Percentiles rank a stretch among this genome's conserved stretches.
Conservation (phyloP, 1,140 invertebrate genomes). For the Papilio dardanus region DNA sequence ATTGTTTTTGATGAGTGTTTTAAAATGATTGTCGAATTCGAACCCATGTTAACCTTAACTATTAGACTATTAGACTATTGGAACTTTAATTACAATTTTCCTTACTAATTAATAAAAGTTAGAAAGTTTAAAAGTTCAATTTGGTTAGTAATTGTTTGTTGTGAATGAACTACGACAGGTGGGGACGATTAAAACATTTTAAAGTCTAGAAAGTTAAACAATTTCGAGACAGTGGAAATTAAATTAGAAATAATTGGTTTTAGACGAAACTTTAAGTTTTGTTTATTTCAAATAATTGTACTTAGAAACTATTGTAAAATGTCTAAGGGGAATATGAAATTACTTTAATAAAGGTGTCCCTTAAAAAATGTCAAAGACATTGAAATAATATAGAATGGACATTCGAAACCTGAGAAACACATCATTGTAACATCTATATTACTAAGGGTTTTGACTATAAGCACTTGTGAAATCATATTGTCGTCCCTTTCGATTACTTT, state of each 20-base stretch:
- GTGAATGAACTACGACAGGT: neutral
- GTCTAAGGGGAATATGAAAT: neutral
- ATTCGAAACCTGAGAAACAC: neutral
- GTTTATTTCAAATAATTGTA: neutral
- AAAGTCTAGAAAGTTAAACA: conserved; percentile 1
- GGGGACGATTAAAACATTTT: conserved; percentile 6
- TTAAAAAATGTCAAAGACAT: neutral
- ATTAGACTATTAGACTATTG: neutral
- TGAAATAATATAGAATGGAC: neutral
- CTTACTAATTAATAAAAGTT: neutral
- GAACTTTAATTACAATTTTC: neutral
- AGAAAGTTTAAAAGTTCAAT: neutral
- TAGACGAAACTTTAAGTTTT: neutral
- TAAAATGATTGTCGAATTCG: neutral
- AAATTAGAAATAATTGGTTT: conserved; percentile 1
- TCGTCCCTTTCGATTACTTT: no score
- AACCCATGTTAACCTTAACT: no score
- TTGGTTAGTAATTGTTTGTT: neutral
- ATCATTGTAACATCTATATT: neutral
- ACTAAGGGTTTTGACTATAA: no score
- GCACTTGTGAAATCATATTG: no score
- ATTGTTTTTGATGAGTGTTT: no score
- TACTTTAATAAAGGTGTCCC: no score
- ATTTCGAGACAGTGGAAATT: conserved; percentile 25
- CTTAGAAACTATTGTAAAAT: neutral